Conservation (phyloP, 2,113 vertebrate genomes). For the Amblyopsis rosae region DNA sequence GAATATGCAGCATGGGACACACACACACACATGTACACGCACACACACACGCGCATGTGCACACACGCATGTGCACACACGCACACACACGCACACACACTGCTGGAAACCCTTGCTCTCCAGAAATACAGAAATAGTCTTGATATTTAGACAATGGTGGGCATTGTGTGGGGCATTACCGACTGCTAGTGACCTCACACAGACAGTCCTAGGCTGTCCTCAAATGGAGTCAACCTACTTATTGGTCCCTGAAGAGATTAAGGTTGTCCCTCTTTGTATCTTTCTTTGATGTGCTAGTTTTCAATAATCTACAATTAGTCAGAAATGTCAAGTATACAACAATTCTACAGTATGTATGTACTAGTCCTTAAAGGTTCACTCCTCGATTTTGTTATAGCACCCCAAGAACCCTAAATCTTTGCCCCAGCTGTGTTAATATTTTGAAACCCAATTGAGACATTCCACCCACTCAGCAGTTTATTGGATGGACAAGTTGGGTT, state of each 20-base stretch:
- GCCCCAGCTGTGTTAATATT: no score
- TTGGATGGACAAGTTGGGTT: no score
- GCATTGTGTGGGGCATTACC: slow-evolving; percentile 46
- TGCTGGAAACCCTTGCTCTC: slow-evolving; percentile 24
- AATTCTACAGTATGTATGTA: no score
- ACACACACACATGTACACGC: slow-evolving; percentile 14
- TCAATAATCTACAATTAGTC: background rate
- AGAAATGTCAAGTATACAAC: no score
- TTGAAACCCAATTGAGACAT: no score
- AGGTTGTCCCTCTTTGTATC: background rate
- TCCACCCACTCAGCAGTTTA: no score
- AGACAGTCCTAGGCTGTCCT: background rate
- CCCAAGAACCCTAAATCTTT: no score
- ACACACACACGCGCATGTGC: background rate
- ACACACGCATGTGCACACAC: background rate
- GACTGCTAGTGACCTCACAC: slow-evolving; percentile 33
- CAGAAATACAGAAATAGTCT: slow-evolving; percentile 70
- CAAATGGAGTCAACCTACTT: background rate
- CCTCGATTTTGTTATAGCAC: no score
- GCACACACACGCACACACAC: slow-evolving; percentile 7
- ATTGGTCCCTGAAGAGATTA: slow-evolving; percentile 11
- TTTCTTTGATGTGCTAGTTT: background rate
- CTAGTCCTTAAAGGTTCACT: no score
- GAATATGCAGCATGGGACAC: slow-evolving; percentile 6
- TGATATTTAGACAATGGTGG: slow-evolving; percentile 56